These are phyloP conservation scores for Temnothorax nylanderi DNA, from an alignment of 1,140 invertebrate genomes.

Conservation along the genomic window DNA sequence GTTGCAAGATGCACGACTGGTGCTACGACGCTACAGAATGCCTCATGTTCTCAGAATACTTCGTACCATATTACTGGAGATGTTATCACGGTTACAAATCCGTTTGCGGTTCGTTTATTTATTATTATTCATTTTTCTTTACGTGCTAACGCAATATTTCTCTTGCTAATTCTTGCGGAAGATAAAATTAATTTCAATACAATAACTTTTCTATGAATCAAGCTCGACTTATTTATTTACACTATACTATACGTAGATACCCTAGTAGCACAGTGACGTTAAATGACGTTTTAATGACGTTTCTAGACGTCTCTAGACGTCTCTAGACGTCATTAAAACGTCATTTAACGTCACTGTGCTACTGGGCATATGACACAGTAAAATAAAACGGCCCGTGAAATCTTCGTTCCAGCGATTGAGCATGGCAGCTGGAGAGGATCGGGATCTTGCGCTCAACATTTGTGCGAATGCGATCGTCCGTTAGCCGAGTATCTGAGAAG, in stretches of 20 bases:
- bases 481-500: slow-evolving; percentile 92
- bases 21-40: slow-evolving; percentile 92
- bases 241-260: background rate
- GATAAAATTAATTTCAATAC: background rate
- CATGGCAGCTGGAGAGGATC: slow-evolving; percentile 88
- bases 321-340: too few relatives aligned
- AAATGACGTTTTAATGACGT: too few relatives aligned
- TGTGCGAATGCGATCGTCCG: slow-evolving; percentile 94
- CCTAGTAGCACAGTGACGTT: too few relatives aligned
- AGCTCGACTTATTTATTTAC: background rate
- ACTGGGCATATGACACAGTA: too few relatives aligned
- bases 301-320: too few relatives aligned
- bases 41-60: slow-evolving; percentile 93
- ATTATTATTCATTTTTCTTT: background rate
- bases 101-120: slow-evolving; percentile 88
- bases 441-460: slow-evolving; percentile 90
- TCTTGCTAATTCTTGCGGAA: background rate
- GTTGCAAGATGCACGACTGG: slow-evolving; percentile 92
- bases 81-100: slow-evolving; percentile 91
- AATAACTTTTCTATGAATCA: background rate
- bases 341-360: too few relatives aligned
- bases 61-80: slow-evolving; percentile 95
- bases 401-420: slow-evolving; percentile 86
- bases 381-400: background rate
- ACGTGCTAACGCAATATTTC: background rate